Base-by-base conservation (phyloP, 2,113 vertebrate species). In the Megaleporinus macrocephalus region DNA sequence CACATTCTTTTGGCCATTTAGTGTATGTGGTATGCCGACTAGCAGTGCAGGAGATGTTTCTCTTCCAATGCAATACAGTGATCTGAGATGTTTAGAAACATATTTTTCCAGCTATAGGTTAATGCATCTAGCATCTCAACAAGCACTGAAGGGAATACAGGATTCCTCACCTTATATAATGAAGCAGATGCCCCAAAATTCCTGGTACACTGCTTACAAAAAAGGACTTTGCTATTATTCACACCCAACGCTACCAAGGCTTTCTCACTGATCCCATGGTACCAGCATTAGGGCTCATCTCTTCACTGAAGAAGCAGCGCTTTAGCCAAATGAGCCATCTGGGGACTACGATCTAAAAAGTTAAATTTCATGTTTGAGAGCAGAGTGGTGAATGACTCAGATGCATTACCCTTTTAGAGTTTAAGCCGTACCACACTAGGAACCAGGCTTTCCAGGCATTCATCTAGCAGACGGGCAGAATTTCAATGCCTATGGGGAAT, bases 261-360 rank as follows among this genome's bases (percentile, higher is more conserved):
- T 78, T 30, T 69, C 49, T 14, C n/a, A 24, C 55, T 33, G 27
- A 73, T 63, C 59, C 57, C 70, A 51, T 16, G 70, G 29, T 65
- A 41, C 57, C 61, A 73, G 36, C 57, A 80, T 18, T 36, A 27
- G 36, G 29, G 68, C 55, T 33, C 66, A 47, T 79, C 69, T 80
- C 69, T 51, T 61, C 55, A 72, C 66, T 6, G 26, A 51, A 71
- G 33, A 47, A 72, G 22, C 78, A 80, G 66, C 30, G 69, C 57
- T 72, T 59, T 73, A 51, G 57, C 78, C 68, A 72, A 80, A 80
- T 72, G 69, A 73, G 78, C 36, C 78, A 62, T 80, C 61, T 73
- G 78, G 78, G 78, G 69, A 44, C 70, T 80, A 73, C 62, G 51
- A 53, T 41, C 79, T 51, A 80, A 80, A 80, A 80, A 73, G 57